Evolutionary conservation across 2,113 vertebrate species (phyloP).

Genomic region (Gila orcuttii): DNA sequence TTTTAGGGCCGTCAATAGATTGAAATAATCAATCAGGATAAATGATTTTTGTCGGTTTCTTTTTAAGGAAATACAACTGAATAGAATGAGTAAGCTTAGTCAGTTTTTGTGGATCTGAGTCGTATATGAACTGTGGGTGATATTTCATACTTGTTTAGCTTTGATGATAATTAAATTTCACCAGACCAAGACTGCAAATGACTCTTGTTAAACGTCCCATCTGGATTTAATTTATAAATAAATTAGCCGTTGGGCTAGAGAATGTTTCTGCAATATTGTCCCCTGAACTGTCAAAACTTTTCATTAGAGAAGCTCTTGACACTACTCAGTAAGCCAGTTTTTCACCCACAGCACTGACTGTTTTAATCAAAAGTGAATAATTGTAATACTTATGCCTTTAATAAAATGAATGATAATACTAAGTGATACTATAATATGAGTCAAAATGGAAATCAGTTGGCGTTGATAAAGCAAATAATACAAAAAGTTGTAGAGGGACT

Average conservation of each 20-base stretch:
- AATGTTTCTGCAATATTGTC: not conserved
- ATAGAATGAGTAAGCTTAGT: not conserved
- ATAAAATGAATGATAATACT: not conserved
- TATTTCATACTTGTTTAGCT: slow-evolving; percentile 8
- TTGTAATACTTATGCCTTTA: not conserved
- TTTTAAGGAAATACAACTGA: not conserved
- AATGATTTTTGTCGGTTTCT: not conserved
- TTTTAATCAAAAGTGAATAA: slow-evolving; percentile 12
- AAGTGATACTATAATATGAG: not conserved
- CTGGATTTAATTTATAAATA: slow-evolving; percentile 5
- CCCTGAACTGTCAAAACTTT: slow-evolving; percentile 9
- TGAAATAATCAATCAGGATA: not conserved
- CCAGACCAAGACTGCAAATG: not conserved
- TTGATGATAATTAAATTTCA: not conserved
- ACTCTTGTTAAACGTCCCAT: slow-evolving; percentile 23
- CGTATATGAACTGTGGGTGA: not conserved
- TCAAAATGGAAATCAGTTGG: not conserved
- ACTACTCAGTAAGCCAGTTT: not conserved
- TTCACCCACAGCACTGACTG: not conserved
- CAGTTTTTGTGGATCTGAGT: not conserved
- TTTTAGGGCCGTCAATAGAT: not conserved
- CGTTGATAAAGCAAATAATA: not conserved
- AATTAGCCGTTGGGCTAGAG: not conserved
- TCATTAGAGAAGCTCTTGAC: not conserved
- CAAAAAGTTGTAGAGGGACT: slow-evolving; percentile 62